A percentile compares a stretch with the other conserved stretches of the same genome.
Evolutionary conservation across 2,797 vertebrate genomes (phyloP).

Genomic region (Hozukius guyotensis): DNA sequence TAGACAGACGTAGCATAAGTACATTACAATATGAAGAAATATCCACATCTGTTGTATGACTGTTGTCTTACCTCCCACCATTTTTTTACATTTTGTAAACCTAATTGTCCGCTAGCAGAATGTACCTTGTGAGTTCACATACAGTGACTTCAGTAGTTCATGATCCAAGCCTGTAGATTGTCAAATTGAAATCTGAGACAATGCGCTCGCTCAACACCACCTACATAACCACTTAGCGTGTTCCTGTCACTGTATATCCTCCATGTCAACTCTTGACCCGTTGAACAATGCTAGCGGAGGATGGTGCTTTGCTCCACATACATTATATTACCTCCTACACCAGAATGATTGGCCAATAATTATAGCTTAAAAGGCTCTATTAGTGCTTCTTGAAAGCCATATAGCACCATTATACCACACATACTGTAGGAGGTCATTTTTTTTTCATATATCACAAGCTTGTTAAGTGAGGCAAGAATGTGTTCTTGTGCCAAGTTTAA

Average conservation of each 20-base stretch:
- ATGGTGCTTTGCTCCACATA: constrained; percentile 46
- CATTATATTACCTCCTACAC: constrained; percentile 67
- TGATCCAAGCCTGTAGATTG: constrained; percentile 49
- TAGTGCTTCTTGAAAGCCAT: constrained; percentile 59
- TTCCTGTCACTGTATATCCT: constrained; percentile 21
- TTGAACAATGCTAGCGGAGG: constrained; percentile 37
- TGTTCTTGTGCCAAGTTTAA: constrained; percentile 15
- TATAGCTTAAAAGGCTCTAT: constrained; percentile 57
- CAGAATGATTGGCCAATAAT: constrained; percentile 70
- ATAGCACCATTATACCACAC: constrained; percentile 40
- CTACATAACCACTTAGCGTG: constrained; percentile 35
- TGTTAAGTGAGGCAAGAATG: constrained; percentile 17
- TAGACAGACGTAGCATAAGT: too few species aligned
- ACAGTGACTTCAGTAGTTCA: constrained; percentile 49
- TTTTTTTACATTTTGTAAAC: constrained; percentile 5
- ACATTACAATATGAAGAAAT: not conserved
- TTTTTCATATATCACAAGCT: constrained; percentile 32
- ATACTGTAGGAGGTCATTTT: constrained; percentile 37
- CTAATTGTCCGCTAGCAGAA: constrained; percentile 44
- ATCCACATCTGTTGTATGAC: not conserved
- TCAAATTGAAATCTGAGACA: constrained; percentile 45
- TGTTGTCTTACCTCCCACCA: not conserved
- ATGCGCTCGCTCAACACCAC: constrained; percentile 1
- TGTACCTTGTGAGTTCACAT: constrained; percentile 40
- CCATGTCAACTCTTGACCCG: constrained; percentile 49